These are phyloP conservation scores for Troglohyphantes excavatus DNA, from an alignment of 2,888 invertebrate species.

Conservation along the genomic window DNA sequence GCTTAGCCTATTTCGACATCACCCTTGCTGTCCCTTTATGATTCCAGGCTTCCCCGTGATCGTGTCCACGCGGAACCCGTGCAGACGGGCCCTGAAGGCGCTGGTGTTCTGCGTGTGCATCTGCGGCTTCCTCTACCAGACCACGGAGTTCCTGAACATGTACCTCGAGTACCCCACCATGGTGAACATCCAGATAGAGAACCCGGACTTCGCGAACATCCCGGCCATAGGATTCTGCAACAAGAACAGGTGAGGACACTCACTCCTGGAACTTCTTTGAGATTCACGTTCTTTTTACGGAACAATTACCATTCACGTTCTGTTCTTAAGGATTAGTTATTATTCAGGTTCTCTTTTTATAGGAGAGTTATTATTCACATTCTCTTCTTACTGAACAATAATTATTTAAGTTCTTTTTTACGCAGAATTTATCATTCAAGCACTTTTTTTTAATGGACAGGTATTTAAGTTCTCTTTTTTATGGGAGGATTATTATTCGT, in stretches of 20 bases:
- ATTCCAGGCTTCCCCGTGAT: conserved; percentile 55
- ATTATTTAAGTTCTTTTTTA: too few species aligned
- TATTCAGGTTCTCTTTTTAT: too few species aligned
- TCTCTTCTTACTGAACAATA: too few species aligned
- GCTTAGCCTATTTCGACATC: neutral
- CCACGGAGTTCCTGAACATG: conserved; percentile 37
- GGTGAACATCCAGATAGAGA: conserved; percentile 26
- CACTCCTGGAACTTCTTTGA: too few species aligned
- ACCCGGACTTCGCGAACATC: neutral
- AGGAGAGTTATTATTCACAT: too few species aligned
- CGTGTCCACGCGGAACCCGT: neutral
- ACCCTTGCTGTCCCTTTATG: neutral
- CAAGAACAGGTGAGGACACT: conserved; percentile 44
- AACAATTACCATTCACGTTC: too few species aligned
- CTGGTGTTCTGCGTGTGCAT: conserved; percentile 40
- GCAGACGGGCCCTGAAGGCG: conserved; percentile 23
- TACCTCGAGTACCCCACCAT: conserved; percentile 62
- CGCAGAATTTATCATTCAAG: too few species aligned
- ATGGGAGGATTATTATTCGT: too few species aligned
- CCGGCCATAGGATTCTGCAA: conserved; percentile 55
- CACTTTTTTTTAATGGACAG: too few species aligned
- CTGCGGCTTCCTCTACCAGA: conserved; percentile 63
- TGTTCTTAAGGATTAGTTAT: too few species aligned
- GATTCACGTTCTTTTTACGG: too few species aligned
- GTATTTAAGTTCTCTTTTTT: too few species aligned